Evolutionary conservation across 30 jellyfish, hydroid and myxozoan species (phyloP).

Genomic region (Cassiopea andromeda): DNA sequence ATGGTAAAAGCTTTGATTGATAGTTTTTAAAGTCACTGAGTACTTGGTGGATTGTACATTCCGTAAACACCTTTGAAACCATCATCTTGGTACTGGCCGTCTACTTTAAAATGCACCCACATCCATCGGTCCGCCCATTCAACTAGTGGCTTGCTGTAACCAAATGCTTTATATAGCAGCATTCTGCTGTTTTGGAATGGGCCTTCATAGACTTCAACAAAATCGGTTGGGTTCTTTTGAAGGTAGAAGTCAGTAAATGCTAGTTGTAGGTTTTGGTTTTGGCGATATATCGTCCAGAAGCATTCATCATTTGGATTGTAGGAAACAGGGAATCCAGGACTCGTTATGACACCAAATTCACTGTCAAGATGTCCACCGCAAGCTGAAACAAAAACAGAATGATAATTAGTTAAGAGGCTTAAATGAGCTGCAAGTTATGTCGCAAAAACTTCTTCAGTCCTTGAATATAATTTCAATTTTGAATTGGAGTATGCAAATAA

Average conservation of each 20-base stretch:
- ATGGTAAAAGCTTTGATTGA: not conserved
- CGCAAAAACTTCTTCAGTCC: too few species aligned
- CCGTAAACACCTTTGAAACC: constrained; percentile 81
- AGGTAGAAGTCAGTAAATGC: constrained; percentile 72
- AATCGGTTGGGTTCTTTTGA: constrained; percentile 53
- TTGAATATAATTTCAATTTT: too few species aligned
- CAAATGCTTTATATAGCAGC: constrained; percentile 58
- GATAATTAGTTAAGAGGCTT: not conserved
- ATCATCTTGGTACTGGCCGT: constrained; percentile 31
- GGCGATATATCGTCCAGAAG: constrained; percentile 92
- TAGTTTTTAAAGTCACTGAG: not conserved
- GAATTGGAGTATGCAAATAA: too few species aligned
- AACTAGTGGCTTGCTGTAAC: constrained; percentile 66
- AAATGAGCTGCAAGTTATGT: too few species aligned
- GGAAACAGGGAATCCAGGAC: constrained; percentile 82
- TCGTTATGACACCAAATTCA: constrained; percentile 75
- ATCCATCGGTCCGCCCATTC: constrained; percentile 96
- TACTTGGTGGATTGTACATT: constrained; percentile 21
- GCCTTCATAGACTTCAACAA: constrained; percentile 79
- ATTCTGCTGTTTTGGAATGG: constrained; percentile 67
- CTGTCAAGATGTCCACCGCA: constrained; percentile 88
- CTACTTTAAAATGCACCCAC: constrained; percentile 88
- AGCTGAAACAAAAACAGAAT: constrained; percentile 29
- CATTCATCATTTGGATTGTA: constrained; percentile 89
- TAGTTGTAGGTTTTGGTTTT: constrained; percentile 69